A percentile compares a stretch with the other conserved stretches of the same genome.
Conservation (phyloP, 2,888 invertebrate species). For the Theretra japonica region DNA sequence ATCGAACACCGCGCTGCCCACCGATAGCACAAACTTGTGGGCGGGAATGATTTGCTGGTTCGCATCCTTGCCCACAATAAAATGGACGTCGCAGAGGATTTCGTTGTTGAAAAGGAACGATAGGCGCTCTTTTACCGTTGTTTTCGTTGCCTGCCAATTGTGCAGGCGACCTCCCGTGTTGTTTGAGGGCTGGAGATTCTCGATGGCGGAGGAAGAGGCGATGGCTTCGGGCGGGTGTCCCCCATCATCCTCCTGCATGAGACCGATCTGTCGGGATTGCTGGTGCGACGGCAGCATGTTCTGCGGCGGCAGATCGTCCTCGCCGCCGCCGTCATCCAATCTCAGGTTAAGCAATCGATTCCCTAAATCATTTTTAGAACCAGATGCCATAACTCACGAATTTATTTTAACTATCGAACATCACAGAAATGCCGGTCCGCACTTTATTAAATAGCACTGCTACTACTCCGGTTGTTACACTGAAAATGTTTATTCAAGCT, state of each 20-base stretch:
- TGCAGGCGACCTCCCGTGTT: conserved; percentile 79
- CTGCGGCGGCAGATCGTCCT: conserved; percentile 76
- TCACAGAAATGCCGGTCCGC: conserved; percentile 42
- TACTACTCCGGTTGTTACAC: neutral
- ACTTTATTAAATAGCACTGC: neutral
- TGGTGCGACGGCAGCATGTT: conserved; percentile 83
- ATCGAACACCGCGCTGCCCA: conserved; percentile 94
- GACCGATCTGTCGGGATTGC: conserved; percentile 62
- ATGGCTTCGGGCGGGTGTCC: conserved; percentile 61
- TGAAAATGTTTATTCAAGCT: neutral
- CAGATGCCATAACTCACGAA: conserved; percentile 69
- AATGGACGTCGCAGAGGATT: conserved; percentile 88
- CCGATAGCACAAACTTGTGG: conserved; percentile 91
- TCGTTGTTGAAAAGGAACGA: conserved; percentile 85
- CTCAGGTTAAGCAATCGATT: conserved; percentile 70
- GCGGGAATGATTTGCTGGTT: conserved; percentile 90
- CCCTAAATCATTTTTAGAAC: conserved; percentile 75
- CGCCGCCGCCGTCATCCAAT: conserved; percentile 66
- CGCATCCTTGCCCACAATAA: conserved; percentile 90
- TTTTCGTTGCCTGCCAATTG: conserved; percentile 91
- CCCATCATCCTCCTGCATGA: conserved; percentile 67
- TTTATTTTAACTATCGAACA: conserved; percentile 54
- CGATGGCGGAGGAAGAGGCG: conserved; percentile 68
- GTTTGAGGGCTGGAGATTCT: conserved; percentile 73
- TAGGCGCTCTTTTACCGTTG: conserved; percentile 90